Evolutionary conservation across 2,113 vertebrate genomes (phyloP).

Genomic region (Trematocara nigrifrons): DNA sequence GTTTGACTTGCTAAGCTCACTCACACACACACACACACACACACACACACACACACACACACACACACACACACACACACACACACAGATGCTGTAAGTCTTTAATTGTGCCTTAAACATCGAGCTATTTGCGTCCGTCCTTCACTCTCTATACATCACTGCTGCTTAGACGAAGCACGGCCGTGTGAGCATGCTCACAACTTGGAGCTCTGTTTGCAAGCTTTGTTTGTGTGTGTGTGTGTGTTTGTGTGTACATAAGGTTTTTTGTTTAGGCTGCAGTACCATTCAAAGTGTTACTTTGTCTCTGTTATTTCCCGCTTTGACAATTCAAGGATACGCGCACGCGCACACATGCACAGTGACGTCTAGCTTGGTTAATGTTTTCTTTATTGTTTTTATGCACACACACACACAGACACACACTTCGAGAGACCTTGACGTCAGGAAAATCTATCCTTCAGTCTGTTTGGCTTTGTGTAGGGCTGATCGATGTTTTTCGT

Average conservation of each 20-base stretch:
- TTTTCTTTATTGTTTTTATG: background rate
- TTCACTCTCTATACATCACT: constrained; percentile 2
- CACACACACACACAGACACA: background rate
- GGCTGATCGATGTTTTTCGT: background rate
- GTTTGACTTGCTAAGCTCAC: background rate
- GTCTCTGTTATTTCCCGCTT: constrained; percentile 55
- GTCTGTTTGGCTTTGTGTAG: background rate
- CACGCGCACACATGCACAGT: background rate
- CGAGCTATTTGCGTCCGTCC: constrained; percentile 32
- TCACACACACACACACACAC: background rate
- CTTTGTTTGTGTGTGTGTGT: background rate
- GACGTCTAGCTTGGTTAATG: background rate
- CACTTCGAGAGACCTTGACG: background rate
- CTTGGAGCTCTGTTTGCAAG: background rate
- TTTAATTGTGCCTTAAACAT: background rate
- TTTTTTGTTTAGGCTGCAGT: constrained; percentile 35
- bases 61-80: background rate
- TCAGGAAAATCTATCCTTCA: background rate
- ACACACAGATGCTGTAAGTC: background rate
- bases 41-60: background rate
- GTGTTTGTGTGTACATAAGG: constrained; percentile 17
- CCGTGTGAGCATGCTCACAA: background rate
- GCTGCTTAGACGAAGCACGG: constrained; percentile 8
- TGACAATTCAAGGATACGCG: constrained; percentile 16
- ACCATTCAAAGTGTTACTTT: constrained; percentile 38